Percentiles rank a stretch among this genome's conserved stretches.
Evolutionary conservation across 2,888 invertebrate genomes (phyloP).

Genomic region (Nebria brevicollis): DNA sequence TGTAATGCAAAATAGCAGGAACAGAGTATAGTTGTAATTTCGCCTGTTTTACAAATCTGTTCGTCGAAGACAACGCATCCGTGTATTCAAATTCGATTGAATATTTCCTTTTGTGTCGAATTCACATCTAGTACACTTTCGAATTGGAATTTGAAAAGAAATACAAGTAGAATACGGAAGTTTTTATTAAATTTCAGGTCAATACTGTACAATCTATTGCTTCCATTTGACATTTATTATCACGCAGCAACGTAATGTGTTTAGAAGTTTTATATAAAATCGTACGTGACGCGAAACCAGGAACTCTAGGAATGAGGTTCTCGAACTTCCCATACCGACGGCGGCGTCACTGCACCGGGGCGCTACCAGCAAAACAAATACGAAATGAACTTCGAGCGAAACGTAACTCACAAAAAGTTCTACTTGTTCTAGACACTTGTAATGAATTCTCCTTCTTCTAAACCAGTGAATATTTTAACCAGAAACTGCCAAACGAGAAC

Average conservation of each 20-base stretch:
- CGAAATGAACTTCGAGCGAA: slow-evolving; percentile 21
- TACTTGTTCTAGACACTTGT: slow-evolving; percentile 20
- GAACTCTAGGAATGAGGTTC: neutral
- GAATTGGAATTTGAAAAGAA: slow-evolving; percentile 43
- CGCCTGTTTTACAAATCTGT: neutral
- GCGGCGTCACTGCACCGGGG: neutral
- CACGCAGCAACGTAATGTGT: slow-evolving; percentile 45
- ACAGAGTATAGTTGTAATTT: neutral
- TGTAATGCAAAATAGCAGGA: neutral
- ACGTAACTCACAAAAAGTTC: slow-evolving; percentile 13
- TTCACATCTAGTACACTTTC: slow-evolving; percentile 38
- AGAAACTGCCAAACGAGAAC: slow-evolving; percentile 8
- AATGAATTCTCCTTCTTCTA: slow-evolving; percentile 31
- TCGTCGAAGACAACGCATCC: slow-evolving; percentile 8
- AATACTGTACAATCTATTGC: slow-evolving; percentile 45
- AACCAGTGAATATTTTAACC: slow-evolving; percentile 26
- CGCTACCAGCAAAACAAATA: slow-evolving; percentile 35
- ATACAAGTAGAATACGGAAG: slow-evolving; percentile 39
- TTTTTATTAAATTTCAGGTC: slow-evolving; percentile 46
- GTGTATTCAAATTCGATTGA: slow-evolving; percentile 40
- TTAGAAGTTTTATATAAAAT: slow-evolving; percentile 46
- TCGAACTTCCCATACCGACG: neutral
- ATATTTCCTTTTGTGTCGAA: slow-evolving; percentile 40
- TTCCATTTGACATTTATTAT: slow-evolving; percentile 45
- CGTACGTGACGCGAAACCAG: slow-evolving; percentile 36